Base-by-base conservation (phyloP, 2,888 invertebrate genomes). In the Lepidocyrtoides sp. region DNA sequence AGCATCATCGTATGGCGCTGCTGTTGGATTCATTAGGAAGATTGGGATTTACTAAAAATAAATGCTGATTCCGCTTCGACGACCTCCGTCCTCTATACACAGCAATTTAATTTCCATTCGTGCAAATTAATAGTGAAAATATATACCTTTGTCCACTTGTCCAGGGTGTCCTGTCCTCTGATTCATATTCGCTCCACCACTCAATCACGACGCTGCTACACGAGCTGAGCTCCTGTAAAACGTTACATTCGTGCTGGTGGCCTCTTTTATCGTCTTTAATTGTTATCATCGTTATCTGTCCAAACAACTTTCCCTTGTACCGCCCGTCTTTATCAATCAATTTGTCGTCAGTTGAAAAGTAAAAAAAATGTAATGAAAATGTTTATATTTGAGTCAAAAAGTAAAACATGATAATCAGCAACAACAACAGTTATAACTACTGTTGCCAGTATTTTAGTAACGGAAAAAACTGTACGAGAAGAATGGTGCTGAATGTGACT, bases 401-500 rank as follows among this genome's bases (percentile, higher is more conserved):
- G 23, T 23, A 60, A 69, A 69, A 32, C 66, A 69, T 69, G 66
- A 69, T 69, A 69, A 69, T 32, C 36, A 69, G 66, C 32, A 69
- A 69, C 66, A 69, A 36, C 14, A 29, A 10, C 20, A 60, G 10
- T n/a, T n/a, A n/a, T 17, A 57, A 14, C 14, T 29, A 63, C 14
- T 29, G n/a, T 63, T 29, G n/a, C 17, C 20, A 72, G 17, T 44
- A 72, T 23, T 72, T 72, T 44, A 72, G 12, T 17, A 20, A 23
- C 23, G 23, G 14, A 44, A 20, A n/a, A 36, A 72, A 72, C 8
- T 23, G 44, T 23, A 0, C 10, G n/a, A 72, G 54, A 72, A 72
- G 51, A 72, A 72, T 85, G 85, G 32, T 75, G 85, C 72, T 85
- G 36, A 29, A 85, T 14, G 54, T 57, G 60, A 85, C 75, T 72